Conservation (phyloP, 2,888 invertebrate species). For the Chrysopilus asiliformis region DNA sequence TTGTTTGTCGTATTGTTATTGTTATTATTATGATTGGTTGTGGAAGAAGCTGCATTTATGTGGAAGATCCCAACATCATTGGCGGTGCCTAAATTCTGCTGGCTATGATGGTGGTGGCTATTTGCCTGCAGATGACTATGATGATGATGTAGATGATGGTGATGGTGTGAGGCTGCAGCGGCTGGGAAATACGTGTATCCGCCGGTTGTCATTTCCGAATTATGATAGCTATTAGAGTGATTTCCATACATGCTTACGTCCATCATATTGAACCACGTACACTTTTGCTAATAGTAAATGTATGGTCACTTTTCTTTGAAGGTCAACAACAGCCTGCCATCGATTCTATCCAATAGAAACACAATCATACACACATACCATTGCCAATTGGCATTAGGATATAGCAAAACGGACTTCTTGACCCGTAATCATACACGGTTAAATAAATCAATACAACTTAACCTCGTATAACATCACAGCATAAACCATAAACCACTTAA, state of each 20-base stretch:
- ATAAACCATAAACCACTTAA: too few relatives aligned
- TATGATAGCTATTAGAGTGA: constrained; percentile 31
- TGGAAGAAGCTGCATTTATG: constrained; percentile 14
- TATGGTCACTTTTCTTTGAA: too few relatives aligned
- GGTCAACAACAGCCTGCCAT: too few relatives aligned
- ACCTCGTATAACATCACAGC: too few relatives aligned
- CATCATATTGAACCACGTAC: constrained; percentile 38
- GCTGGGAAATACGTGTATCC: constrained; percentile 19
- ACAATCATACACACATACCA: too few relatives aligned
- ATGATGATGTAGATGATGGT: constrained; percentile 21
- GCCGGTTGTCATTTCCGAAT: constrained; percentile 16
- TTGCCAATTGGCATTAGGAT: too few relatives aligned
- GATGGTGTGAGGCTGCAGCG: constrained; percentile 17
- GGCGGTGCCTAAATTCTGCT: constrained; percentile 1
- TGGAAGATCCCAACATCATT: constrained; percentile 7
- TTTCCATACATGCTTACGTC: constrained; percentile 38
- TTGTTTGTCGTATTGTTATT: constrained; percentile 10
- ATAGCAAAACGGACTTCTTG: too few relatives aligned
- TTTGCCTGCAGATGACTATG: constrained; percentile 11
- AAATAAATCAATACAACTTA: too few relatives aligned
- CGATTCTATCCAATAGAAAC: too few relatives aligned
- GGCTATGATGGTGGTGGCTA: constrained; percentile 5
- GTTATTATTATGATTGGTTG: constrained; percentile 5
- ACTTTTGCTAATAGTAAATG: too few relatives aligned
- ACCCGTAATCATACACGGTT: too few relatives aligned